These are phyloP conservation scores for Phrynosoma blainvillii DNA, from an alignment of 2,113 vertebrate genomes.

Conservation along the genomic window DNA sequence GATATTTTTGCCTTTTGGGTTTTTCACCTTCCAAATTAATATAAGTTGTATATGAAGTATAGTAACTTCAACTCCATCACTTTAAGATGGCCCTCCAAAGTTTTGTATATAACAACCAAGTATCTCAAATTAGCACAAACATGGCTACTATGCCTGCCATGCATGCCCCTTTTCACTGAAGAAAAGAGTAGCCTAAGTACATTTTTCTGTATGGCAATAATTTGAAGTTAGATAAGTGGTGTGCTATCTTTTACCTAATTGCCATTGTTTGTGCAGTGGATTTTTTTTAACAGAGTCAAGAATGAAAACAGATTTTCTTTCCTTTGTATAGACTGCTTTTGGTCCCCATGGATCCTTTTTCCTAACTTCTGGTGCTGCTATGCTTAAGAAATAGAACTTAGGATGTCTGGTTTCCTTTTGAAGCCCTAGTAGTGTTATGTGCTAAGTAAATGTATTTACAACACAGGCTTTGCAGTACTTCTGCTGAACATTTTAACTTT, in stretches of 20 bases:
- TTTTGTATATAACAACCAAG: constrained; percentile 39
- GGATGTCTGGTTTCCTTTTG: constrained; percentile 57
- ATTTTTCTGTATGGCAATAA: constrained; percentile 43
- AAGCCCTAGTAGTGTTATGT: constrained; percentile 52
- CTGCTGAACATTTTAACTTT: constrained; percentile 69
- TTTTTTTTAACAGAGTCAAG: constrained; percentile 62
- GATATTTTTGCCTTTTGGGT: constrained; percentile 49
- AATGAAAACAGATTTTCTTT: constrained; percentile 31
- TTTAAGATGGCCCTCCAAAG: constrained; percentile 4
- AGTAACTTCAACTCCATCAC: neutral
- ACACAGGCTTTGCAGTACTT: constrained; percentile 68
- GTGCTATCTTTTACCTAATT: constrained; percentile 45
- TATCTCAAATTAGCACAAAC: constrained; percentile 45
- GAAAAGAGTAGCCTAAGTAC: constrained; percentile 58
- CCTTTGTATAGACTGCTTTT: constrained; percentile 59
- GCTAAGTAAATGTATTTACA: constrained; percentile 74
- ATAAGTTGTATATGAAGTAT: neutral
- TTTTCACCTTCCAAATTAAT: neutral
- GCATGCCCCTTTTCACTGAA: constrained; percentile 32
- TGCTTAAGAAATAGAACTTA: constrained; percentile 40
- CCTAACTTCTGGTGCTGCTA: constrained; percentile 54
- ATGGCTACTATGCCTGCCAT: constrained; percentile 52
- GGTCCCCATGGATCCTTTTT: constrained; percentile 50
- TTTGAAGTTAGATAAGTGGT: constrained; percentile 59
- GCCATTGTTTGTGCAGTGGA: constrained; percentile 51